A percentile compares a stretch with the other conserved stretches of the same genome.
Conservation (phyloP, 2,113 vertebrate genomes). For the Columba livia region DNA sequence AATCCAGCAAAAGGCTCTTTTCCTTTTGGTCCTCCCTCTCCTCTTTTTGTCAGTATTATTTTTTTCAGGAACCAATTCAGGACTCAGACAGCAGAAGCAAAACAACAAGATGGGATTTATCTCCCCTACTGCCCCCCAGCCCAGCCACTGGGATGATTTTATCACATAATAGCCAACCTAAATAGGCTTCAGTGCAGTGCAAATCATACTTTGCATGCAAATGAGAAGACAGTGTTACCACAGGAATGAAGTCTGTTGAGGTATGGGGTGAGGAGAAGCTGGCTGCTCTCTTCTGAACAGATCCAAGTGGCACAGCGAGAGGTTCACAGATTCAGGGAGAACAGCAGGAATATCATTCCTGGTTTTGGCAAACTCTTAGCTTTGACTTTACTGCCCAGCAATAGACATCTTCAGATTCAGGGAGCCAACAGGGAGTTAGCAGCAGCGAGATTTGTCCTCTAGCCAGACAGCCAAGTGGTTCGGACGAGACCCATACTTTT, state of each 20-base stretch:
- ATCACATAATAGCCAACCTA: neutral
- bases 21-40: neutral
- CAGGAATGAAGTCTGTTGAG: conserved; percentile 33
- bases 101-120: neutral
- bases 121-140: neutral
- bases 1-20: neutral
- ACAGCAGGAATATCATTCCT: neutral
- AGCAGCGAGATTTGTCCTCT: neutral
- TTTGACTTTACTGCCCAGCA: neutral
- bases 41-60: neutral
- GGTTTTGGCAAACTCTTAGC: neutral
- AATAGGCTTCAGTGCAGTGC: neutral
- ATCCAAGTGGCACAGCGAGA: neutral
- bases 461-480: neutral
- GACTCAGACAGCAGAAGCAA: neutral
- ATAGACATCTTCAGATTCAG: neutral
- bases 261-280: neutral
- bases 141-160: neutral
- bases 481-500: neutral
- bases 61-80: neutral
- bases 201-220: conserved; percentile 27
- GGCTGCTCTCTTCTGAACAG: neutral
- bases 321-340: neutral
- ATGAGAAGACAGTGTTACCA: neutral
- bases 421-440: neutral